Base-by-base conservation (phyloP, 2,113 vertebrate genomes). In the Menidia beryllina region DNA sequence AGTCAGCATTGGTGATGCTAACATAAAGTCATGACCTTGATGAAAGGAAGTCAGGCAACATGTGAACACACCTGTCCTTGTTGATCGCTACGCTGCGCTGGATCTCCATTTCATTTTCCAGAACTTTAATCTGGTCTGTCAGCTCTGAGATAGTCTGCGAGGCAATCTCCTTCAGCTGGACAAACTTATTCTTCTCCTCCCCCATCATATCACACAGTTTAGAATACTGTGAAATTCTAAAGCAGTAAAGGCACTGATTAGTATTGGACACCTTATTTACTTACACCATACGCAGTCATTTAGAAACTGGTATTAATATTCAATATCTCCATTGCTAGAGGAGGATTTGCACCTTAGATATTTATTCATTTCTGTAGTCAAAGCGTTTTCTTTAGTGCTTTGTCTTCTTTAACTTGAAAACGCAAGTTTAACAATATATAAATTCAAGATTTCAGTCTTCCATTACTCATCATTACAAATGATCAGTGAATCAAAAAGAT, bases 101-200 rank as follows among this genome's bases (percentile, higher is more conserved):
- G 81, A 95, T 96, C 83, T 96, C 92, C 11, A 84, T 84, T 83
- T 96, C 93, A 58, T 95, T 96, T 80, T 92, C 90, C 75, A 94
- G 86, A 61, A 95, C 88, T 82, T 93, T 94, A 47, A 94, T 55
- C 47, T 88, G 91, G 41, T 94, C 93, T 63, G 65, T 91, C 70
- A 95, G 85, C 89, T 97, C 95, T 10, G 81, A 85, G 41, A 90
- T 87, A 17, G 92, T 93, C 75, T 95, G 94, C 7, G 93, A 93
- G 72, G 94, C 91, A 57, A 77, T 83, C 48, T 92, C 83, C 77
- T 95, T 93, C 61, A 97, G 89, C 21, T 90, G 89, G n/a, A 95
- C 84, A 66, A 92, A 95, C 84, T 96, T 98, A 14, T 94, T 94
- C 82, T 92, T 95, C 91, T 98, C 96, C 17, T 72, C 92, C 70